Percentiles rank a stretch among this genome's conserved stretches.
These are phyloP conservation scores for Tuta absoluta DNA, from an alignment of 2,888 invertebrate genomes.

Conservation along the genomic window DNA sequence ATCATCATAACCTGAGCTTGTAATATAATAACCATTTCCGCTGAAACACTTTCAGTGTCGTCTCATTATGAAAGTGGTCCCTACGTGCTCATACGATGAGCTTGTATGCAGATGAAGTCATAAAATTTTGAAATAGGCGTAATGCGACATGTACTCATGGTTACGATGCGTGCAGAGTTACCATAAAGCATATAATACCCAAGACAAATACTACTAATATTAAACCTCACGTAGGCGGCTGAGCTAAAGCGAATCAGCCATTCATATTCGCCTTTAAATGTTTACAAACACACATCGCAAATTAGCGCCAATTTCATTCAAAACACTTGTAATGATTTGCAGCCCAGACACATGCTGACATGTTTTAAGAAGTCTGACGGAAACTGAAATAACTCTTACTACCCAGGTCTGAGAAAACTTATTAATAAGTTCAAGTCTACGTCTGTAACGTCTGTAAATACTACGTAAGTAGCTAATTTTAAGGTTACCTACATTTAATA, in stretches of 20 bases:
- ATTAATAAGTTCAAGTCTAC: not conserved
- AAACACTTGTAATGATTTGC: slow-evolving; percentile 27
- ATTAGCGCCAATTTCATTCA: slow-evolving; percentile 48
- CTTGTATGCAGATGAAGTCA: slow-evolving; percentile 17
- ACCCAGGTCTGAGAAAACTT: no score
- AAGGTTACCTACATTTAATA: no score
- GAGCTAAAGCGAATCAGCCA: slow-evolving; percentile 55
- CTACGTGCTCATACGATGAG: slow-evolving; percentile 7
- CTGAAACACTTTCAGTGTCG: not conserved
- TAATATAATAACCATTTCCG: not conserved
- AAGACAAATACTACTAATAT: slow-evolving; percentile 34
- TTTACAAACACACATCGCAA: slow-evolving; percentile 55
- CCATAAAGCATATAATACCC: not conserved
- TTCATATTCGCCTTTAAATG: slow-evolving; percentile 46
- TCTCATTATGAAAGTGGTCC: not conserved
- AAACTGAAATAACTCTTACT: not conserved
- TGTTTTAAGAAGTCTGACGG: slow-evolving; percentile 21
- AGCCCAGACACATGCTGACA: slow-evolving; percentile 24
- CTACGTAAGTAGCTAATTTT: no score
- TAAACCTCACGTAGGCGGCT: slow-evolving; percentile 45
- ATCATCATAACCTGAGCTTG: slow-evolving; percentile 1
- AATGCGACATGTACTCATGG: not conserved
- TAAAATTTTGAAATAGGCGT: slow-evolving; percentile 20
- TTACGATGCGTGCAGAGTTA: slow-evolving; percentile 16
- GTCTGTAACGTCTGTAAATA: not conserved